Evolutionary conservation across 2,888 invertebrate genomes (phyloP).

Genomic region (Tenthredo mesomela): DNA sequence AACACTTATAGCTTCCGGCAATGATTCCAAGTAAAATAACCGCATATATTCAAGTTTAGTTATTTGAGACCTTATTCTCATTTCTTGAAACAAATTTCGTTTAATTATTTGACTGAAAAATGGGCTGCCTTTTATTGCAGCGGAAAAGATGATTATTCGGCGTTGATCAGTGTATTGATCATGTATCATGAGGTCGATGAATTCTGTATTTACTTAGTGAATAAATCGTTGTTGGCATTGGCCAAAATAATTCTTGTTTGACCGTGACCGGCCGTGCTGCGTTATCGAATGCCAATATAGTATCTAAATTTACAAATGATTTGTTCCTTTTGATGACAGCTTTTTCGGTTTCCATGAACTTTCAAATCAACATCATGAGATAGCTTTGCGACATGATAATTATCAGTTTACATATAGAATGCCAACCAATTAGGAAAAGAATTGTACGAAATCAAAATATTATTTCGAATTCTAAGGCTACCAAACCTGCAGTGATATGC

Average conservation of each 20-base stretch:
- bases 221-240: constrained; percentile 10
- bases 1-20: neutral
- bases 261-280: neutral
- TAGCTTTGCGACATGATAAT: neutral
- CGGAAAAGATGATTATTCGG: neutral
- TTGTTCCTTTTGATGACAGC: neutral
- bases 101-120: neutral
- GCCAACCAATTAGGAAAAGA: neutral
- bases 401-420: neutral
- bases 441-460: neutral
- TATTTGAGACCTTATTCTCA: neutral
- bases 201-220: neutral
- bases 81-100: neutral
- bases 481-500: neutral
- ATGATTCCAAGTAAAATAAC: neutral
- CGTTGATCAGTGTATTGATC: neutral
- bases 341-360: neutral
- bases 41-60: neutral
- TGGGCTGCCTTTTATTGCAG: neutral
- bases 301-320: neutral
- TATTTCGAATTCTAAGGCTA: neutral
- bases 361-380: neutral
- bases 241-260: neutral
- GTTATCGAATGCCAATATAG: neutral
- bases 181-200: neutral